Percentiles rank a stretch among this genome's conserved stretches.
Conservation (phyloP, 2,113 vertebrate genomes). For the Pyrgilauda ruficollis region DNA sequence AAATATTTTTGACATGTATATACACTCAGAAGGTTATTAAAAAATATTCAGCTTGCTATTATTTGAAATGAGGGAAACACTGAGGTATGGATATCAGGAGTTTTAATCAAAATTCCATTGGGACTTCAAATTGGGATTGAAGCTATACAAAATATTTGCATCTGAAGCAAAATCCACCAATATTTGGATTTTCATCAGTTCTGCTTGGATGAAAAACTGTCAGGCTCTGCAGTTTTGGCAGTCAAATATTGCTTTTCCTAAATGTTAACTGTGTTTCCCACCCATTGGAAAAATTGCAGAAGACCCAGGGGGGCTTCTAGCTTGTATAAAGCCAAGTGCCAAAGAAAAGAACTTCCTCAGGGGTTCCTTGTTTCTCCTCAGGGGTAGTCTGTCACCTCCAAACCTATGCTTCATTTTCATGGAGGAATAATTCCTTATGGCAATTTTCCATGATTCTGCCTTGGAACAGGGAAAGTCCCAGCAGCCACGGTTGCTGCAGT, state of each 20-base stretch:
- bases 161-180: slow-evolving; percentile 58
- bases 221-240: slow-evolving; percentile 61
- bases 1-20: slow-evolving; percentile 27
- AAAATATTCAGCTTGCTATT: slow-evolving; percentile 16
- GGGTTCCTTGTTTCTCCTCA: slow-evolving; percentile 66
- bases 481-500: not conserved
- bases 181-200: slow-evolving; percentile 70
- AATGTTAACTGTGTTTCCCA: slow-evolving; percentile 66
- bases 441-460: slow-evolving; percentile 28
- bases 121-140: slow-evolving; percentile 17
- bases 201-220: slow-evolving; percentile 62
- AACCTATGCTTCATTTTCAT: not conserved
- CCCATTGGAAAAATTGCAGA: slow-evolving; percentile 64
- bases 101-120: slow-evolving; percentile 46
- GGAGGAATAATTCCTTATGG: slow-evolving; percentile 39
- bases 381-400: slow-evolving; percentile 59
- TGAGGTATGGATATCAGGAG: slow-evolving; percentile 34
- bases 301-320: slow-evolving; percentile 59
- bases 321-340: not conserved
- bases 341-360: slow-evolving; percentile 62
- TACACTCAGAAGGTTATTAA: slow-evolving; percentile 1
- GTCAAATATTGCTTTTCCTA: slow-evolving; percentile 59
- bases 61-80: slow-evolving; percentile 39
- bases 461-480: slow-evolving; percentile 26
- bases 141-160: slow-evolving; percentile 58